Percentiles rank a stretch among this genome's conserved stretches.
Conservation (phyloP, 2,888 invertebrate species). For the Luperina nickerlii region DNA sequence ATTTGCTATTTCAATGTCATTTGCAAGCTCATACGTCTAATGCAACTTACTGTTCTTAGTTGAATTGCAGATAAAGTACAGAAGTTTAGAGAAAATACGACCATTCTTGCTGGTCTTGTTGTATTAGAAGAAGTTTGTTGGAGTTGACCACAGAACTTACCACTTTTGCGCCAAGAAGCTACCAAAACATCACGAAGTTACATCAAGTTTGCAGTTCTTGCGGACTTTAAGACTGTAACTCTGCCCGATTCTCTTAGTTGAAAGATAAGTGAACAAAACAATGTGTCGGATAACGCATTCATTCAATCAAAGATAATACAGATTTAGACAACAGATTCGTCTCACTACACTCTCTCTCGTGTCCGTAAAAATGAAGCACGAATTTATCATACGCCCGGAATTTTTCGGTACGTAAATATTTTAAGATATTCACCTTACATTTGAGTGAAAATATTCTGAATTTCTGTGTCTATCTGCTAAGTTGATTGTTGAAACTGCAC, state of each 20-base stretch:
- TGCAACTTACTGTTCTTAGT: constrained; percentile 3
- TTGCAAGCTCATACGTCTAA: constrained; percentile 33
- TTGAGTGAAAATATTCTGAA: constrained; percentile 10
- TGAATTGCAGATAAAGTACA: not conserved
- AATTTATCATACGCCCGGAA: constrained; percentile 55
- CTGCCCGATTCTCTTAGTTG: not conserved
- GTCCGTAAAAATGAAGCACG: constrained; percentile 54
- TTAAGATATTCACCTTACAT: constrained; percentile 11
- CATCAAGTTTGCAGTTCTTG: not conserved
- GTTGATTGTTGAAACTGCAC: constrained; percentile 28
- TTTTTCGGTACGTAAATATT: constrained; percentile 61
- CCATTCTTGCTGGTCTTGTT: not conserved
- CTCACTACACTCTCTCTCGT: constrained; percentile 26
- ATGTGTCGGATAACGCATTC: constrained; percentile 51
- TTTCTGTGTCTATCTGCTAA: constrained; percentile 33
- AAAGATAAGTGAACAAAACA: constrained; percentile 45
- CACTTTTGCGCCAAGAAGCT: not conserved
- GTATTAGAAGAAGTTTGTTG: not conserved
- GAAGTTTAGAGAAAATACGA: not conserved
- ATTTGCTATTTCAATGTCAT: constrained; percentile 63
- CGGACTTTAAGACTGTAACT: not conserved
- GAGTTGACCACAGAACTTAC: not conserved
- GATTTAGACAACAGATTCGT: constrained; percentile 47
- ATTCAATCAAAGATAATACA: constrained; percentile 61
- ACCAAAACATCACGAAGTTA: constrained; percentile 8